These are phyloP conservation scores for Apamea monoglypha DNA, from an alignment of 2,888 invertebrate genomes.

Conservation along the genomic window DNA sequence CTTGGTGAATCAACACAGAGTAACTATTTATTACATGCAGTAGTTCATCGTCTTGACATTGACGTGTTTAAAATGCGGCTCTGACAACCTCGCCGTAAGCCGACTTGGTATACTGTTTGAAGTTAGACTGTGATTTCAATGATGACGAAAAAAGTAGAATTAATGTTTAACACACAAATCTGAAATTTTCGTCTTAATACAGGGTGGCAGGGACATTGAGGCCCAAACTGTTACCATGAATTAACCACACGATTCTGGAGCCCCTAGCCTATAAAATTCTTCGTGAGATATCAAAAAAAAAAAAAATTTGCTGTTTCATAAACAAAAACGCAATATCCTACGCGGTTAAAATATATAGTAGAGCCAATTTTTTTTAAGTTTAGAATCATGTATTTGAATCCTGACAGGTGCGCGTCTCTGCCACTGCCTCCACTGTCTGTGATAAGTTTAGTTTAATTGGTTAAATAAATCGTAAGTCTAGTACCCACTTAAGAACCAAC, in stretches of 20 bases:
- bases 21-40: constrained; percentile 32
- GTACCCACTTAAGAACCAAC: neutral
- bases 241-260: too few species aligned
- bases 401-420: too few species aligned
- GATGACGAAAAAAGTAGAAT: neutral
- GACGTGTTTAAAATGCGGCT: constrained; percentile 22
- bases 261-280: too few species aligned
- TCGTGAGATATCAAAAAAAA: too few species aligned
- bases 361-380: too few species aligned
- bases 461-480: neutral
- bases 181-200: neutral
- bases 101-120: neutral
- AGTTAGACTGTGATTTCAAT: neutral
- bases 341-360: too few species aligned
- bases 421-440: too few species aligned
- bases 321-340: too few species aligned
- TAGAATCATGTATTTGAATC: too few species aligned
- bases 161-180: neutral
- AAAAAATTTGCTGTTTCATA: too few species aligned
- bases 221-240: neutral
- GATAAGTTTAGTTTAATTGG: too few species aligned
- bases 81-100: neutral
- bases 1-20: constrained; percentile 10
- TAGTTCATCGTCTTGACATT: constrained; percentile 41
- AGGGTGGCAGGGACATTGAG: neutral